phyloP scores from a whole-genome alignment of 2,888 invertebrate species.

The Andrena chrysosceles region DNA sequence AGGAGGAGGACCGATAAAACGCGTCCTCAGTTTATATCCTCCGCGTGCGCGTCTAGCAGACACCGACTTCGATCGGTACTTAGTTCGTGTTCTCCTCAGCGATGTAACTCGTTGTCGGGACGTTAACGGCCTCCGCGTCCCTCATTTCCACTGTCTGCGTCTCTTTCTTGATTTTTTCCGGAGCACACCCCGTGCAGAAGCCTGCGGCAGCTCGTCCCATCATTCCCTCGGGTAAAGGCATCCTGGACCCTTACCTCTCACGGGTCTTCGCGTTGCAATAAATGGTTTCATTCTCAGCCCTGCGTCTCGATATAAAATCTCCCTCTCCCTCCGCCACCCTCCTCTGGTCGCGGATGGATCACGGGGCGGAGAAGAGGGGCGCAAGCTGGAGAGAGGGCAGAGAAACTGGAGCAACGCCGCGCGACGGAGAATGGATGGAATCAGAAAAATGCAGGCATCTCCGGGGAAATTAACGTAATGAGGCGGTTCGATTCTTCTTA shows the following conservation, averaged over 20 bases:
- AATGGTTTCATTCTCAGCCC: constrained; percentile 83
- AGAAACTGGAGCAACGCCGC: constrained; percentile 73
- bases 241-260: constrained; percentile 69
- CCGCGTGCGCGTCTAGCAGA: not conserved
- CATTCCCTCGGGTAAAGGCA: constrained; percentile 72
- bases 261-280: constrained; percentile 77
- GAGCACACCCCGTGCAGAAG: constrained; percentile 43
- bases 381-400: constrained; percentile 46
- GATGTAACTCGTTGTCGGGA: constrained; percentile 41
- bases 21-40: constrained; percentile 5
- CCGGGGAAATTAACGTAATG: constrained; percentile 83
- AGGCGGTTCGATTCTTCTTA: constrained; percentile 79
- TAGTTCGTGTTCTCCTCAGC: constrained; percentile 28
- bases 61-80: constrained; percentile 37
- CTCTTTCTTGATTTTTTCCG: constrained; percentile 64
- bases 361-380: not conserved
- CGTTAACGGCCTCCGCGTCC: constrained; percentile 58
- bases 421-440: constrained; percentile 73
- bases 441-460: constrained; percentile 82
- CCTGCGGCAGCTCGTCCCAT: constrained; percentile 65
- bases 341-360: constrained; percentile 40
- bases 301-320: constrained; percentile 76
- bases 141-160: constrained; percentile 64
- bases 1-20: constrained; percentile 7
- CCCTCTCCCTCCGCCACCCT: constrained; percentile 22